These are phyloP conservation scores for Rutpela maculata DNA, from an alignment of 2,888 invertebrate genomes.

Conservation along the genomic window DNA sequence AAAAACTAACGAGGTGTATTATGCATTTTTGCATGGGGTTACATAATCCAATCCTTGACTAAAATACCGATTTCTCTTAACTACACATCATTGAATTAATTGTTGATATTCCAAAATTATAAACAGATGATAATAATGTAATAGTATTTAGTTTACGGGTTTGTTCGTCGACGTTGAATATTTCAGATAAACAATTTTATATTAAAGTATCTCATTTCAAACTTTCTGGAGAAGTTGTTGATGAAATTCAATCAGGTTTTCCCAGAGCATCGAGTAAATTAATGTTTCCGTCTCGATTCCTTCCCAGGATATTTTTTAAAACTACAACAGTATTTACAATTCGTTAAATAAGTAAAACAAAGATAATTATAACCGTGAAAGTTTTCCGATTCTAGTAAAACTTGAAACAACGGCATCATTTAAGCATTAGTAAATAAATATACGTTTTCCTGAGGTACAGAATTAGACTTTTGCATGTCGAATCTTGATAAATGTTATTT, in stretches of 20 bases:
- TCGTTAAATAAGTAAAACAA: not conserved
- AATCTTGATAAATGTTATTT: not conserved
- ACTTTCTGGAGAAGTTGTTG: not conserved
- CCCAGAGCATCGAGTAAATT: not conserved
- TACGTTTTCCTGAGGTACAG: not conserved
- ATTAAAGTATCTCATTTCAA: not conserved
- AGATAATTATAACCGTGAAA: not conserved
- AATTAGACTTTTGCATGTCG: not conserved
- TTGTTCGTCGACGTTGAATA: not conserved
- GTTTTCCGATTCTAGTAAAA: slow-evolving; percentile 7
- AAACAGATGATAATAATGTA: not conserved
- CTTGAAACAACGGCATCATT: not conserved
- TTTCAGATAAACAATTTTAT: not conserved
- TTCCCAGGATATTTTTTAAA: not conserved
- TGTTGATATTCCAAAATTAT: slow-evolving; percentile 2
- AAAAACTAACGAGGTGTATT: too few relatives aligned
- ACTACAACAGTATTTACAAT: not conserved
- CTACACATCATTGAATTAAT: too few relatives aligned
- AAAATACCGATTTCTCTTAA: too few relatives aligned
- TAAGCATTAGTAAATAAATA: not conserved
- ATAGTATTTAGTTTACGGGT: not conserved
- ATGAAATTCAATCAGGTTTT: not conserved
- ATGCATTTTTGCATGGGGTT: too few relatives aligned
- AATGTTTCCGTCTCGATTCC: not conserved
- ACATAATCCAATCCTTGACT: too few relatives aligned